Percentiles rank a stretch among this genome's conserved stretches.
Conservation (phyloP, 2,797 vertebrate genomes). For the Muraenolepis orangiensis region DNA sequence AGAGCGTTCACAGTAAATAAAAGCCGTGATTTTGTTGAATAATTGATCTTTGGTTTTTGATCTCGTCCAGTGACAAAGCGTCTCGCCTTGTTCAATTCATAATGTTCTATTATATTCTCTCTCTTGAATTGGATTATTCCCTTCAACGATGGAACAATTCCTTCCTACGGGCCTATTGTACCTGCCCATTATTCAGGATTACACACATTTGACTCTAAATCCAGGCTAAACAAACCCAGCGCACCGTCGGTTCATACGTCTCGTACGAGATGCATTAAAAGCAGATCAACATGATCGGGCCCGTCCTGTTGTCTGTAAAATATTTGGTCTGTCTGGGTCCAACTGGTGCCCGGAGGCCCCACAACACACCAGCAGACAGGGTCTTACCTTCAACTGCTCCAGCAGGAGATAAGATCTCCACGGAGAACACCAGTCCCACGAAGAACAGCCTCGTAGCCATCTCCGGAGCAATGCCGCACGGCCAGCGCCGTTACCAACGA, state of each 20-base stretch:
- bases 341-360: slow-evolving; percentile 54
- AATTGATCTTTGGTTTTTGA: background rate
- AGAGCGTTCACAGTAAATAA: background rate
- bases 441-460: slow-evolving; percentile 71
- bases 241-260: slow-evolving; percentile 23
- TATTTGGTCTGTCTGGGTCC: slow-evolving; percentile 21
- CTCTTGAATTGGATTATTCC: slow-evolving; percentile 7
- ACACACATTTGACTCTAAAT: slow-evolving; percentile 26
- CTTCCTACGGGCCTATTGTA: background rate
- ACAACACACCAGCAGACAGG: slow-evolving; percentile 52
- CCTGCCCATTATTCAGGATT: background rate
- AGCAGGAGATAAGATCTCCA: slow-evolving; percentile 63
- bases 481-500: slow-evolving; percentile 64
- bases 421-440: slow-evolving; percentile 71
- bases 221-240: slow-evolving; percentile 33
- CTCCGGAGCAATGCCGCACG: slow-evolving; percentile 71
- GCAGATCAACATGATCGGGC: slow-evolving; percentile 3
- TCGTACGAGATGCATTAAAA: slow-evolving; percentile 34
- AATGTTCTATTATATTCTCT: no score
- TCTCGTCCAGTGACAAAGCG: slow-evolving; percentile 29
- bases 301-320: slow-evolving; percentile 9
- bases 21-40: background rate
- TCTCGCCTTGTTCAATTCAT: slow-evolving; percentile 14
- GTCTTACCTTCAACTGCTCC: slow-evolving; percentile 71
- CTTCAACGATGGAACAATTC: background rate